Evolutionary conservation across 2,888 invertebrate species (phyloP).

Genomic region (Diarsia brunnea): DNA sequence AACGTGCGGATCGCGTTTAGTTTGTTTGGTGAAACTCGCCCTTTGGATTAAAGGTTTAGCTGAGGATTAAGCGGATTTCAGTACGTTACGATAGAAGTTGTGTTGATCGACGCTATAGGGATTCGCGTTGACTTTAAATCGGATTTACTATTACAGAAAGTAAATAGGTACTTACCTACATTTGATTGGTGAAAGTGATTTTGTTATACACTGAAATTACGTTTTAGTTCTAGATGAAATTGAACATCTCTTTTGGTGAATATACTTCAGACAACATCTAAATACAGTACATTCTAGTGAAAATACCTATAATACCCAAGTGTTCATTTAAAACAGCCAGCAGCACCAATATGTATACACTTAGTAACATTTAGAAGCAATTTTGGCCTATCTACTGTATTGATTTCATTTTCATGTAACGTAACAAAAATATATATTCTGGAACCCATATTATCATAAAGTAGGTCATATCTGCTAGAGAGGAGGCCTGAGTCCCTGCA

Average conservation of each 20-base stretch:
- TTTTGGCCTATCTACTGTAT: no score
- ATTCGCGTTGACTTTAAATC: slow-evolving; percentile 54
- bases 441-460: no score
- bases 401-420: no score
- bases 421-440: no score
- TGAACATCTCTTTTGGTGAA: not conserved
- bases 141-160: slow-evolving; percentile 30
- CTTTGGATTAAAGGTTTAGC: slow-evolving; percentile 56
- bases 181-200: slow-evolving; percentile 20
- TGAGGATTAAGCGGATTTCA: slow-evolving; percentile 59
- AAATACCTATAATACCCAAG: not conserved
- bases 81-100: slow-evolving; percentile 33
- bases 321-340: no score
- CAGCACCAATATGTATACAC: no score
- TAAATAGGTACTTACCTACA: slow-evolving; percentile 20
- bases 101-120: slow-evolving; percentile 65
- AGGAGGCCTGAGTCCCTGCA: no score
- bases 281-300: not conserved
- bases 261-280: not conserved
- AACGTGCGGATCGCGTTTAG: not conserved
- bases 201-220: not conserved
- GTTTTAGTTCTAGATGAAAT: not conserved
- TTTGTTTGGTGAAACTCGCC: not conserved
- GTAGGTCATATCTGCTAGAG: no score
- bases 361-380: no score